phyloP scores from a whole-genome alignment of 2,113 vertebrate genomes.

The Chinchilla lanigera region DNA sequence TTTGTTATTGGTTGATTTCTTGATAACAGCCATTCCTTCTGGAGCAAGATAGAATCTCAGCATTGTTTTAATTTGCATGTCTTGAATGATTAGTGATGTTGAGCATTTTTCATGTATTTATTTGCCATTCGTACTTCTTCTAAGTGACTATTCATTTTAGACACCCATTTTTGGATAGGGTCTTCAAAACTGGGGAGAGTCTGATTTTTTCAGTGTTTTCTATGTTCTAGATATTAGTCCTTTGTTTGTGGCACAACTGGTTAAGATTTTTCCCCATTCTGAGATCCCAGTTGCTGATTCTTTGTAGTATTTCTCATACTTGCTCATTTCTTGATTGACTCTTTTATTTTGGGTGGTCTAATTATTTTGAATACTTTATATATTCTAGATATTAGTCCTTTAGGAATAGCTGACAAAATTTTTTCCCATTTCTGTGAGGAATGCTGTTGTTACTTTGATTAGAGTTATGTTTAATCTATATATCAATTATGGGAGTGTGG shows the following conservation, averaged over 20 bases:
- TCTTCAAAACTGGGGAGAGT: not conserved
- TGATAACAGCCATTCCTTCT: not conserved
- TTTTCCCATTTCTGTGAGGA: not conserved
- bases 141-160: not conserved
- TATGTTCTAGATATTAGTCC: not conserved
- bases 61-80: not conserved
- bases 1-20: not conserved
- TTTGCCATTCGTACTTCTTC: not conserved
- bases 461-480: not conserved
- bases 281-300: not conserved
- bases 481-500: not conserved
- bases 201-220: not conserved
- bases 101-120: not conserved
- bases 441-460: not conserved
- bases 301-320: not conserved
- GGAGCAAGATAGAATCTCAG: not conserved
- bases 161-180: not conserved
- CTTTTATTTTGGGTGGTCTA: not conserved
- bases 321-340: not conserved
- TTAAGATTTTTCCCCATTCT: not conserved
- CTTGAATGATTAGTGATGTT: not conserved
- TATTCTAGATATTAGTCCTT: not conserved
- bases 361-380: not conserved
- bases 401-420: not conserved
- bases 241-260: not conserved